Conservation (phyloP, 2,113 vertebrate genomes). For the Proteles cristata region DNA sequence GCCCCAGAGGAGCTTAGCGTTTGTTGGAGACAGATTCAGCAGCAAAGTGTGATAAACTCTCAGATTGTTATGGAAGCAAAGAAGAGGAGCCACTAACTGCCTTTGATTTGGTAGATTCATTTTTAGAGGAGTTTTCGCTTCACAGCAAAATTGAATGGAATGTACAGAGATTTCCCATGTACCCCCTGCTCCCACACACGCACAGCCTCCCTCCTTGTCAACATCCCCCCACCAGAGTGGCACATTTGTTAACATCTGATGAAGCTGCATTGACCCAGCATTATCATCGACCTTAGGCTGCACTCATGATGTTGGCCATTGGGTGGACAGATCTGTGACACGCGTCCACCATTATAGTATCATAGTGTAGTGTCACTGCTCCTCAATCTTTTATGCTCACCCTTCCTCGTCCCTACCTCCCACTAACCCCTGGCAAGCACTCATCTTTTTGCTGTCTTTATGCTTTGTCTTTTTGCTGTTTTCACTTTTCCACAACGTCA, state of each 20-base stretch:
- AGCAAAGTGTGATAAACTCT: neutral
- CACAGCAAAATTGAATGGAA: neutral
- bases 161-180: neutral
- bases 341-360: neutral
- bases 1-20: neutral
- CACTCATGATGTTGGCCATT: neutral
- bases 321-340: neutral
- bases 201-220: neutral
- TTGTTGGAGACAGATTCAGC: neutral
- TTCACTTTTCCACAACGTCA: neutral
- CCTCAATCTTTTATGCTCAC: neutral
- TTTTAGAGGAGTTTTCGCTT: neutral
- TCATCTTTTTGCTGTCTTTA: neutral
- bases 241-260: neutral
- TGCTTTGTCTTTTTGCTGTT: neutral
- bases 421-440: neutral
- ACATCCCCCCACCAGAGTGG: neutral
- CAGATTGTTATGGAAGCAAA: conserved; percentile 19
- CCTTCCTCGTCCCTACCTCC: neutral
- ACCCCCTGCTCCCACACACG: neutral
- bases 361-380: neutral
- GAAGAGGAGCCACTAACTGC: neutral
- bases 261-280: neutral
- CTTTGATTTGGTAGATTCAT: conserved; percentile 29
- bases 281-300: neutral